Conservation (phyloP, 2,797 vertebrate genomes). For the Myioborus melanocephalus region DNA sequence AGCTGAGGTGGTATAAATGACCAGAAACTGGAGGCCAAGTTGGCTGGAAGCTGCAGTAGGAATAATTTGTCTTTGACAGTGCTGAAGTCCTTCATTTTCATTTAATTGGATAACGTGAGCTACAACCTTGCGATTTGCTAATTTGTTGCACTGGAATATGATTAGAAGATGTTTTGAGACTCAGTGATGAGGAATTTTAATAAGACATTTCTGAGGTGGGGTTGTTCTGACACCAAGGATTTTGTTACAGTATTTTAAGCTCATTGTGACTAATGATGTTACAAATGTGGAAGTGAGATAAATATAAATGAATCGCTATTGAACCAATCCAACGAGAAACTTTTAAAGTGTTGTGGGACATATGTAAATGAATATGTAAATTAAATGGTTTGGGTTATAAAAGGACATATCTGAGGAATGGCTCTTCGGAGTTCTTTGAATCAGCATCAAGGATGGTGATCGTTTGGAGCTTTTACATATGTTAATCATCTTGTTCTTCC, state of each 20-base stretch:
- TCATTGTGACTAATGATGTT: conserved; percentile 62
- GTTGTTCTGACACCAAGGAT: conserved; percentile 36
- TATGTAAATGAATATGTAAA: conserved; percentile 61
- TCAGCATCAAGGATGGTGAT: conserved; percentile 59
- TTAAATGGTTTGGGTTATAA: conserved; percentile 41
- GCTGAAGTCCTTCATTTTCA: conserved; percentile 52
- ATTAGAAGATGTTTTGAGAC: conserved; percentile 67
- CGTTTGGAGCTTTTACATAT: conserved; percentile 57
- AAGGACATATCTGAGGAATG: conserved; percentile 56
- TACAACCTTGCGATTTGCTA: conserved; percentile 56
- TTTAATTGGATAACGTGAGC: conserved; percentile 63
- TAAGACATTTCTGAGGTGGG: conserved; percentile 59
- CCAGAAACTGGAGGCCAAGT: neutral
- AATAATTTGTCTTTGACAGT: conserved; percentile 54
- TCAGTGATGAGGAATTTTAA: conserved; percentile 60
- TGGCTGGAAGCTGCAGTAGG: neutral
- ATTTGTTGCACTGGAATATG: conserved; percentile 62
- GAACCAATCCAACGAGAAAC: conserved; percentile 25
- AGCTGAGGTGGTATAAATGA: too few species aligned
- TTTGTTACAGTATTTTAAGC: conserved; percentile 57
- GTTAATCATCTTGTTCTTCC: conserved; percentile 61
- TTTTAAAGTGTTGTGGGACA: conserved; percentile 58
- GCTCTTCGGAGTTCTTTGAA: conserved; percentile 60
- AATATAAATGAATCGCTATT: conserved; percentile 55
- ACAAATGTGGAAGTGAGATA: conserved; percentile 61